Percentiles rank a stretch among this genome's conserved stretches.
These are phyloP conservation scores for Watsonalla cultraria DNA, from an alignment of 2,888 invertebrate species.

Conservation along the genomic window DNA sequence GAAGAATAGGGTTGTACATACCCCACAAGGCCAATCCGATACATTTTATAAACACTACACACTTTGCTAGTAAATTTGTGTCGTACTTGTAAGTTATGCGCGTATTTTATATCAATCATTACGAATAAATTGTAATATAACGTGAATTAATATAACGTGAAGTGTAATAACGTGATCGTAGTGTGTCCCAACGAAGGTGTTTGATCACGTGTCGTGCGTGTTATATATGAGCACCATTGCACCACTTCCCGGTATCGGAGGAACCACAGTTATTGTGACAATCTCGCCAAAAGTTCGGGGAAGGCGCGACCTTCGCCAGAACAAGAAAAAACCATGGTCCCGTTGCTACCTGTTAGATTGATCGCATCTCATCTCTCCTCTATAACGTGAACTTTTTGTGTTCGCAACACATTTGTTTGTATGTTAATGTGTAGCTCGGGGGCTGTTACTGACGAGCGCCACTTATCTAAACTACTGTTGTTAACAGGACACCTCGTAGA, in stretches of 20 bases:
- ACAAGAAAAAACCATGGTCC: conserved; percentile 24
- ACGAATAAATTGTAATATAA: too few species aligned
- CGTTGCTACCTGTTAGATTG: conserved; percentile 18
- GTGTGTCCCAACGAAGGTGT: too few species aligned
- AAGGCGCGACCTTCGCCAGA: conserved; percentile 22
- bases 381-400: neutral
- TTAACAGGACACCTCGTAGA: neutral
- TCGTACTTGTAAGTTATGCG: too few species aligned
- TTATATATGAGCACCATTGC: too few species aligned
- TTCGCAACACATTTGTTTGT: neutral
- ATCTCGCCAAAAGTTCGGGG: conserved; percentile 29
- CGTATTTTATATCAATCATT: too few species aligned
- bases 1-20: too few species aligned
- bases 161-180: too few species aligned
- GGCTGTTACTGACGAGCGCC: neutral
- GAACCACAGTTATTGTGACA: neutral
- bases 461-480: neutral
- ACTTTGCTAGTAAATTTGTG: too few species aligned
- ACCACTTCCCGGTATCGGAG: neutral
- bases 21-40: too few species aligned
- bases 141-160: too few species aligned
- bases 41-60: too few species aligned
- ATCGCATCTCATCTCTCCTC: neutral
- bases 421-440: neutral
- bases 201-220: too few species aligned